Evolutionary conservation across 1,140 invertebrate species (phyloP).

Genomic region (Galendromus occidentalis): DNA sequence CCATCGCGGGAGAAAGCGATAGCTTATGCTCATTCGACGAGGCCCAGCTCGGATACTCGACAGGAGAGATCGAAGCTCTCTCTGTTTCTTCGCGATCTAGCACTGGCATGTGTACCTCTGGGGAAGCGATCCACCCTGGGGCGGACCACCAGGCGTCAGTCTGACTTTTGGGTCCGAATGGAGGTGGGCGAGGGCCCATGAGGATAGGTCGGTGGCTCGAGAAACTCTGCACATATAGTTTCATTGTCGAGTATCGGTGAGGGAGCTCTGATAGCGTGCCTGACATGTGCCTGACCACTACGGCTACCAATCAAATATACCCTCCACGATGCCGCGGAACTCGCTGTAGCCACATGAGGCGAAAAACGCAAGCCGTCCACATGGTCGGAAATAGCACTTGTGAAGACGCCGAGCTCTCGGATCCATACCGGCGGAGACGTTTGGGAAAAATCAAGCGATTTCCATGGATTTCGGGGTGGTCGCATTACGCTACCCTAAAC

Average conservation of each 20-base stretch:
- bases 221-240: background rate
- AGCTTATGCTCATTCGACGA: conserved; percentile 23
- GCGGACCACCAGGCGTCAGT: background rate
- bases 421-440: background rate
- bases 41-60: conserved; percentile 28
- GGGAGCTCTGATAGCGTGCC: background rate
- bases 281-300: background rate
- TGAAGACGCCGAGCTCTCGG: background rate
- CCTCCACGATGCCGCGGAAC: background rate
- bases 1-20: background rate
- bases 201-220: background rate
- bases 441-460: background rate
- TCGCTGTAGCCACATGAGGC: background rate
- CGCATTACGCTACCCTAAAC: background rate
- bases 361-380: background rate
- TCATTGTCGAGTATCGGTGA: background rate
- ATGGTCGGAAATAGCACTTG: no score
- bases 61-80: conserved; percentile 32
- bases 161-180: background rate
- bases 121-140: background rate
- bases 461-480: background rate
- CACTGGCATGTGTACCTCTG: no score
- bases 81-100: background rate
- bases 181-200: background rate
- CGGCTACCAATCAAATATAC: background rate